Conservation (phyloP, 2,797 vertebrate species). For the Acanthurus leucopareius region DNA sequence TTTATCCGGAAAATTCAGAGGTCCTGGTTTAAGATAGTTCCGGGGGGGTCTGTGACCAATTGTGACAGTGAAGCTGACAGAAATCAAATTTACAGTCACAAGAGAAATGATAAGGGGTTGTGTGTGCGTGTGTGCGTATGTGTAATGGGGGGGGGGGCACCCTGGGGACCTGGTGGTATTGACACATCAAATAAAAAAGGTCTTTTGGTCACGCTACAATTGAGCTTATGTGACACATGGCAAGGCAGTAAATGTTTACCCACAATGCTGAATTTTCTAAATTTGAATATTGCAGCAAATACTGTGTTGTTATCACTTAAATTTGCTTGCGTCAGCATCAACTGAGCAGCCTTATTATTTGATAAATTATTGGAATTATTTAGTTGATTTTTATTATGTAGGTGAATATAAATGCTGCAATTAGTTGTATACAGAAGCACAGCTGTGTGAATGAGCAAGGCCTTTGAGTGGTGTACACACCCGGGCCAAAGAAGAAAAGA, state of each 20-base stretch:
- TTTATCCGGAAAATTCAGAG: conserved; percentile 81
- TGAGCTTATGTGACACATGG: not conserved
- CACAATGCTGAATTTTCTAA: not conserved
- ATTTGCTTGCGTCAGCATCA: not conserved
- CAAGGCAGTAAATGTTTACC: not conserved
- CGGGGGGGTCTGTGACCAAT: conserved; percentile 49
- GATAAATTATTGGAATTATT: not conserved
- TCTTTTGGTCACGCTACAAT: not conserved
- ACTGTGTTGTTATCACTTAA: not conserved
- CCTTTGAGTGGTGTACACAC: not conserved
- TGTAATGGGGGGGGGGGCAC: not conserved
- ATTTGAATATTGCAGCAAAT: not conserved
- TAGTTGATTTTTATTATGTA: not conserved
- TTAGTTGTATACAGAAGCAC: not conserved
- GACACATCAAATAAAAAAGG: conserved; percentile 8
- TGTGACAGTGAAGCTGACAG: conserved; percentile 61
- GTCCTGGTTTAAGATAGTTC: conserved; percentile 73
- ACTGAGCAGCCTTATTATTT: not conserved
- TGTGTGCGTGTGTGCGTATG: not conserved
- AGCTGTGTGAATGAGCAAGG: not conserved
- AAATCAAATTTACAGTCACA: conserved; percentile 37
- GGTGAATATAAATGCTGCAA: not conserved
- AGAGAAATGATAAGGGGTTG: conserved; percentile 22
- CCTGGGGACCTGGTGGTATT: conserved; percentile 8
- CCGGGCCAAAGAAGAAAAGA: too few species aligned